A percentile compares a stretch with the other conserved stretches of the same genome.
These are phyloP conservation scores for Argyrosomus regius DNA, from an alignment of 2,797 vertebrate species.

Conservation along the genomic window DNA sequence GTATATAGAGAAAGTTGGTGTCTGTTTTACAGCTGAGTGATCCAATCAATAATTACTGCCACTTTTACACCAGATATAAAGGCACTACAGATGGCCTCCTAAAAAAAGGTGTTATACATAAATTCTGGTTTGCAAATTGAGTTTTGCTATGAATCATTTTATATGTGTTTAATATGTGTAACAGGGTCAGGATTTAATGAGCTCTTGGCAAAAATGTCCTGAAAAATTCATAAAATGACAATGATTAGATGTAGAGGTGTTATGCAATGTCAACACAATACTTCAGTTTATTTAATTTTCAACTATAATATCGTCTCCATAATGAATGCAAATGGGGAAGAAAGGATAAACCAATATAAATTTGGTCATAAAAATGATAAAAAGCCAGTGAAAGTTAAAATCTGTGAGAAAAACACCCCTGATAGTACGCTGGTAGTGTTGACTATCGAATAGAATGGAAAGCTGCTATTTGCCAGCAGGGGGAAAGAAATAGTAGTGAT, in stretches of 20 bases:
- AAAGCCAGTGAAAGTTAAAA: constrained; percentile 11
- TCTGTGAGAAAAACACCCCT: not conserved
- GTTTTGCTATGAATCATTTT: constrained; percentile 39
- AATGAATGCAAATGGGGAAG: no score
- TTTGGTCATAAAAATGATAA: no score
- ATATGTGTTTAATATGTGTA: not conserved
- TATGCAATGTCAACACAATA: no score
- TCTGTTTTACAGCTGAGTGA: not conserved
- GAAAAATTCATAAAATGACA: constrained; percentile 19
- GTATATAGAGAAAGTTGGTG: not conserved
- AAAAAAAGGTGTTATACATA: constrained; percentile 27
- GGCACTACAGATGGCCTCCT: constrained; percentile 30
- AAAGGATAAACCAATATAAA: no score
- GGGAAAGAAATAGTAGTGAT: constrained; percentile 7
- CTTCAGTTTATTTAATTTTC: no score
- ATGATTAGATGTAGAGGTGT: no score
- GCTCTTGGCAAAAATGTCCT: constrained; percentile 3
- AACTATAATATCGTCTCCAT: no score
- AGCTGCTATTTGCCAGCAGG: constrained; percentile 30
- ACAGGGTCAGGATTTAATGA: constrained; percentile 7
- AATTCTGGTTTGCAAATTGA: constrained; percentile 14
- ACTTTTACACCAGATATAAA: constrained; percentile 22
- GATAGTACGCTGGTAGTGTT: not conserved
- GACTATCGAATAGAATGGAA: constrained; percentile 16
- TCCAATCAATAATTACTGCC: no score